Evolutionary conservation across 2,113 vertebrate species (phyloP).

Genomic region (Entomyzon cyanotis): DNA sequence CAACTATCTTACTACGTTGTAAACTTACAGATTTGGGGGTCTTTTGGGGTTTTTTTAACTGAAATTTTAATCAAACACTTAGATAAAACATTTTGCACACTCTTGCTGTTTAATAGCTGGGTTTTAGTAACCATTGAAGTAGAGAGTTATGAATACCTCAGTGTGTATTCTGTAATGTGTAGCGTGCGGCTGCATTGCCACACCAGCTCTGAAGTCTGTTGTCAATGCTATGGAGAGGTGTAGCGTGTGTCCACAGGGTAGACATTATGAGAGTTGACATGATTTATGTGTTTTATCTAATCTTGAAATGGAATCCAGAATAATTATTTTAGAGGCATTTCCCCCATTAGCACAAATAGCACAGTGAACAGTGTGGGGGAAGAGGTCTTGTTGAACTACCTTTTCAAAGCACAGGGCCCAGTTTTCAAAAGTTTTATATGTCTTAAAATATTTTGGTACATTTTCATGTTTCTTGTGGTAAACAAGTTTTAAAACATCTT

Average conservation of each 20-base stretch:
- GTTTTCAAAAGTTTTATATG: conserved; percentile 64
- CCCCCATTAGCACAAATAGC: conserved; percentile 41
- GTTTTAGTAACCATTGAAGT: neutral
- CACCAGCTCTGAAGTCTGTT: neutral
- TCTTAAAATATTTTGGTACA: conserved; percentile 46
- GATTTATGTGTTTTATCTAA: conserved; percentile 24
- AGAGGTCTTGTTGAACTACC: conserved; percentile 41
- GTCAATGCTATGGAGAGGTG: neutral
- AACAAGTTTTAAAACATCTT: conserved; percentile 38
- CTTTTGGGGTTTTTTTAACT: neutral
- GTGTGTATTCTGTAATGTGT: neutral
- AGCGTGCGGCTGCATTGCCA: neutral
- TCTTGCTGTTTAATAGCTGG: neutral
- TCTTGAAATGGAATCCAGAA: neutral
- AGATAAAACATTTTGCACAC: conserved; percentile 41
- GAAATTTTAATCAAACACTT: conserved; percentile 14
- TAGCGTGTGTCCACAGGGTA: neutral
- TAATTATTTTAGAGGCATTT: neutral
- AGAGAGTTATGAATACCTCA: conserved; percentile 35
- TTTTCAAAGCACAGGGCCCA: conserved; percentile 66
- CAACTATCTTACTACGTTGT: neutral
- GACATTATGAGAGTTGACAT: neutral
- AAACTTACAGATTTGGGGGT: neutral
- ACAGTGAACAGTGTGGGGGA: conserved; percentile 58
- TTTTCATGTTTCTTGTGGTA: conserved; percentile 52